Evolutionary conservation across 1,140 invertebrate species (phyloP), one percentile per base, ranked within the genome.

Genomic region (Trichonephila clavipes): DNA sequence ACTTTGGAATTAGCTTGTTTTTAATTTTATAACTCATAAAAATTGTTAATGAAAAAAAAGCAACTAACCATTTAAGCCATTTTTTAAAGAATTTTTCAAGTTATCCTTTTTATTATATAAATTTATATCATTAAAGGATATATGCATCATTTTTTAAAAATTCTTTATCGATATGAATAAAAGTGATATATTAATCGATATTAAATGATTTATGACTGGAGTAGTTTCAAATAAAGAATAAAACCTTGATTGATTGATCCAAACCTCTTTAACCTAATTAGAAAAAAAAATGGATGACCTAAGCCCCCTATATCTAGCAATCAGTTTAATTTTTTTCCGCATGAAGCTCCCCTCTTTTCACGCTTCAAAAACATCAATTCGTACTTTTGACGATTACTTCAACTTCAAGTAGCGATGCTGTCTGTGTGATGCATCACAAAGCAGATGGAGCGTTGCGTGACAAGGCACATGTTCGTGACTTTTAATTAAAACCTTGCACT

Each of bases 401-500:
- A 62, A 58, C 16, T 34, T 59, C 16, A 51, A 51, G 51, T 51
- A 51, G 51, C 51, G 51, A 51, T 51, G 51, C 28, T 24, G 21
- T 85, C 44, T 44, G 82, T 51, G 24, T 58, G 58, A 85, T 85
- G 82, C 58, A 85, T 85, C 82, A 85, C 21, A 85, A 85, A 19
- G 82, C 58, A 58, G 44, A 85, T 59, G 51, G 40, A 85, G 82
- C 82, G 82, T 85, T 89, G 87, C 88, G 66, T 59, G 51, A 62
- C 19, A 51, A 51, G 6, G 83, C 64, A 89, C 40, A 40, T 69
- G 59, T 90, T 51, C 88, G 88, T 90, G 88, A 90, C 88, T 61
- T 90, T 90, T 90, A 90, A 90, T 90, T 90, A 81, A 90, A 90
- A 44, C 88, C 44, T 61, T 89, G 87, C 62, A 89, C 88, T 77